Conservation (phyloP, 37 sponge, comb jelly and placozoan genomes). For the Dysidea cf. avara region DNA sequence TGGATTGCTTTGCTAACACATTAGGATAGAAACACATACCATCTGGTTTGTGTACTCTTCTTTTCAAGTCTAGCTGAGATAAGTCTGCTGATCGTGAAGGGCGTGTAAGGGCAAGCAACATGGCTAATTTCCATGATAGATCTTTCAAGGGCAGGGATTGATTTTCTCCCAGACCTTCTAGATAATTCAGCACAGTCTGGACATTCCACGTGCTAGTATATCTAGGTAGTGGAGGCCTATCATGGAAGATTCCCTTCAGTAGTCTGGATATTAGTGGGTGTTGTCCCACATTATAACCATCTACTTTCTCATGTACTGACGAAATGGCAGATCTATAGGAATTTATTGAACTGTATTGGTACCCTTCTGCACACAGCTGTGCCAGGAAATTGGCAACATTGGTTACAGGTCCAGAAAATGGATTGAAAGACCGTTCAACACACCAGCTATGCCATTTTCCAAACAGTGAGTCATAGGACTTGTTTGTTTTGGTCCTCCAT, state of each 20-base stretch:
- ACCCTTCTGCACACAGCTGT: not conserved
- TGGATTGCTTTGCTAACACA: not conserved
- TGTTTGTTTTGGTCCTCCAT: slow-evolving; percentile 21
- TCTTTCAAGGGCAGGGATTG: slow-evolving; percentile 9
- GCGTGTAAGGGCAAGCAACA: slow-evolving; percentile 16
- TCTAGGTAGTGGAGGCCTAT: too few relatives aligned
- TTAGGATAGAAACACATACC: not conserved
- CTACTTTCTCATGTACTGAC: not conserved
- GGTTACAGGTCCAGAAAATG: slow-evolving; percentile 14
- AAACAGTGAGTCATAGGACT: slow-evolving; percentile 22
- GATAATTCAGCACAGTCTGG: slow-evolving; percentile 5
- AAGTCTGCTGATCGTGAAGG: slow-evolving; percentile 13
- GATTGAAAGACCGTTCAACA: slow-evolving; percentile 14
- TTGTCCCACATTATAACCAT: slow-evolving; percentile 25
- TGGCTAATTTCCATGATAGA: slow-evolving; percentile 22
- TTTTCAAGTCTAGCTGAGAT: not conserved
- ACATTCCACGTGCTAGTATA: slow-evolving; percentile 27
- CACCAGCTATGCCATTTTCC: slow-evolving; percentile 37
- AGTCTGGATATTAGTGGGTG: slow-evolving; percentile 6
- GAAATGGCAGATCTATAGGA: slow-evolving; percentile 28
- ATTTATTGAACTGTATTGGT: not conserved
- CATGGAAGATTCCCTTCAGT: too few relatives aligned
- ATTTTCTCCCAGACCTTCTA: slow-evolving; percentile 2
- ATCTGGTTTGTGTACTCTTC: not conserved
- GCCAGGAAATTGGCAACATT: too few relatives aligned